phyloP scores from a whole-genome alignment of 2,113 vertebrate genomes.

The Archilochus colubris region DNA sequence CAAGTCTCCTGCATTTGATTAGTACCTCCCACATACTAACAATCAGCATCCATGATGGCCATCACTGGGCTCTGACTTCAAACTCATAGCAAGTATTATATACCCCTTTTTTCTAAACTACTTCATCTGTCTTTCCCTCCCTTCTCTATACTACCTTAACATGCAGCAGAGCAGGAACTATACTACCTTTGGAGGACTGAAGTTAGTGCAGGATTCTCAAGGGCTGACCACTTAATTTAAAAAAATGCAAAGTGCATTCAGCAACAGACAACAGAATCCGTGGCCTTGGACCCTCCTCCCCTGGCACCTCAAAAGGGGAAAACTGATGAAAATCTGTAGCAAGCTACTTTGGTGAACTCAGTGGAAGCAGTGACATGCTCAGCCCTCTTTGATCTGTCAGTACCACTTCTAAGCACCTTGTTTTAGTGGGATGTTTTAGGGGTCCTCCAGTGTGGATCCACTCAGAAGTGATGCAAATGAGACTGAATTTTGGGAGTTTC shows the following conservation, averaged over 20 bases:
- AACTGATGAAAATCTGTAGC: fast-evolving
- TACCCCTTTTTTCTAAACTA: background rate
- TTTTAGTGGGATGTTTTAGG: background rate
- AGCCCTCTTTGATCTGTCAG: background rate
- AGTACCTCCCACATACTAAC: background rate
- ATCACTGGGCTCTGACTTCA: background rate
- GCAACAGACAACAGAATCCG: background rate
- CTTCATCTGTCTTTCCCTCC: background rate
- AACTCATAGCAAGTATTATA: background rate
- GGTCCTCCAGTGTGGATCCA: background rate
- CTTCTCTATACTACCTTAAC: background rate
- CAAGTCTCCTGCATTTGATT: background rate
- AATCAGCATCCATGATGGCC: background rate
- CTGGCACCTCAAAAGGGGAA: background rate
- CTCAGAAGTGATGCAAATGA: background rate
- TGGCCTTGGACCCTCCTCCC: background rate
- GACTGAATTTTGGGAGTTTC: background rate
- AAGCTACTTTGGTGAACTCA: background rate
- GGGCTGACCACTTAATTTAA: background rate
- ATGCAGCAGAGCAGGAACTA: background rate
- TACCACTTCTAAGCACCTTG: background rate
- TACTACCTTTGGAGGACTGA: background rate
- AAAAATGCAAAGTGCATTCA: background rate
- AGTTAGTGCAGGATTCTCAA: background rate
- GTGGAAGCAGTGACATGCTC: background rate